These are phyloP conservation scores for Chalcosyrphus nemorum DNA, from an alignment of 2,888 invertebrate species.

Conservation along the genomic window DNA sequence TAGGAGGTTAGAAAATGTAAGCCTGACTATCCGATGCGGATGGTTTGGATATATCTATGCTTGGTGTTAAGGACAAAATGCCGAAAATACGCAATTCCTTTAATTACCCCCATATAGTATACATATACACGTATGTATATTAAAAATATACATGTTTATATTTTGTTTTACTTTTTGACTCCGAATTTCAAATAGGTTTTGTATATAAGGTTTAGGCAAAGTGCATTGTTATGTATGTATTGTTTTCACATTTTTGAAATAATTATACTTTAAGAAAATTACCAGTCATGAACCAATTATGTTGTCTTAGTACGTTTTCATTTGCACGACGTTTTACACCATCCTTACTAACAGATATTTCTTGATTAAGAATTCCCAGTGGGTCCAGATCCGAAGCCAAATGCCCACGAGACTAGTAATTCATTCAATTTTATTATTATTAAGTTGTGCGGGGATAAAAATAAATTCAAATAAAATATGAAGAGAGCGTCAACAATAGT, in stretches of 20 bases:
- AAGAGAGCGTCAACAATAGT: conserved; percentile 20
- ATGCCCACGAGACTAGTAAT: conserved; percentile 90
- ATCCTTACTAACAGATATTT: conserved; percentile 81
- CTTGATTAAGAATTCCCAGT: conserved; percentile 84
- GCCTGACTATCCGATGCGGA: conserved; percentile 17
- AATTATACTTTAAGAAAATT: conserved; percentile 73
- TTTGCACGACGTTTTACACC: conserved; percentile 82
- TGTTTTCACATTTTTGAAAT: conserved; percentile 46
- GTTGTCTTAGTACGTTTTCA: conserved; percentile 82
- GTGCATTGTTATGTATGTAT: conserved; percentile 8
- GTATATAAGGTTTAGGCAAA: conserved; percentile 25
- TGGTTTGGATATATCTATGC: conserved; percentile 36
- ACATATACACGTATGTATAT: conserved; percentile 17
- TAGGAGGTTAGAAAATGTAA: conserved; percentile 19
- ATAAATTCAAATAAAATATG: conserved; percentile 41
- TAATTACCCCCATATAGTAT: conserved; percentile 8
- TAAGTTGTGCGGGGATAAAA: conserved; percentile 30
- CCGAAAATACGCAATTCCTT: conserved; percentile 30
- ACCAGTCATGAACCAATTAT: conserved; percentile 82
- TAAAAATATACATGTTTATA: conserved; percentile 3
- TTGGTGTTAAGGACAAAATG: conserved; percentile 46
- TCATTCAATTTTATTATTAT: conserved; percentile 58
- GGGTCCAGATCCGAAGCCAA: conserved; percentile 92
- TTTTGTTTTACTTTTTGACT: conserved; percentile 49
- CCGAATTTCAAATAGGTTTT: conserved; percentile 64